Conservation (phyloP, 2,797 vertebrate genomes). For the Tapera naevia region DNA sequence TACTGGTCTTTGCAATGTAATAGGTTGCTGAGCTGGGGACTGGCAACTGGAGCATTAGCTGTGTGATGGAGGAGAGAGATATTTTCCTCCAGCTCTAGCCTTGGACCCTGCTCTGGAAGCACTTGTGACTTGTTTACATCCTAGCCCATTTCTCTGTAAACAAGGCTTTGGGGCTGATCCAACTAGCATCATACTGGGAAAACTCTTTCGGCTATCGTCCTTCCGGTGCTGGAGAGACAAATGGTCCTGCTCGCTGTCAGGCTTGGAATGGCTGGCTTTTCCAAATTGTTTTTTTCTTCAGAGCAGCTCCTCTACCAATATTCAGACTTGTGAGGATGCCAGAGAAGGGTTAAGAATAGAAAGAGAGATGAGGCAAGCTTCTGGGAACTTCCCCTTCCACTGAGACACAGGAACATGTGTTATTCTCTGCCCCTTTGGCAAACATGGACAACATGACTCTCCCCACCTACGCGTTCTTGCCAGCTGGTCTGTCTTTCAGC, state of each 20-base stretch:
- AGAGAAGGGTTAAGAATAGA: conserved; percentile 57
- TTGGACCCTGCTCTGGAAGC: background rate
- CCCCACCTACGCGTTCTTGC: background rate
- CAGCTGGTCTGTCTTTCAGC: conserved; percentile 35
- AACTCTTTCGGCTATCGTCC: background rate
- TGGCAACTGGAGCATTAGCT: background rate
- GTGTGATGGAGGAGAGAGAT: background rate
- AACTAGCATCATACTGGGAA: background rate
- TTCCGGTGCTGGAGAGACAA: background rate
- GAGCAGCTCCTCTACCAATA: background rate
- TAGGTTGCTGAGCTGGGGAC: background rate
- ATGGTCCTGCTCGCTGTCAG: background rate
- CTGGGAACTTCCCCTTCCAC: conserved; percentile 46
- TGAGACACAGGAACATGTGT: background rate
- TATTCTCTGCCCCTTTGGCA: conserved; percentile 58
- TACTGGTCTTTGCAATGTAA: background rate
- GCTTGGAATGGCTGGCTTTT: background rate
- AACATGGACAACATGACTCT: background rate
- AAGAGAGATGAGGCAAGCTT: conserved; percentile 39
- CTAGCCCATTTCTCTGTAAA: background rate
- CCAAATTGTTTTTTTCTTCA: background rate
- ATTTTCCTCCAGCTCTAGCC: background rate
- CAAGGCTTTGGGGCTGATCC: background rate
- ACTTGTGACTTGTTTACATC: background rate
- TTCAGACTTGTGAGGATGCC: background rate